Conservation (phyloP, 37 sponge, comb jelly and placozoan species). For the Haliclona indistincta region DNA sequence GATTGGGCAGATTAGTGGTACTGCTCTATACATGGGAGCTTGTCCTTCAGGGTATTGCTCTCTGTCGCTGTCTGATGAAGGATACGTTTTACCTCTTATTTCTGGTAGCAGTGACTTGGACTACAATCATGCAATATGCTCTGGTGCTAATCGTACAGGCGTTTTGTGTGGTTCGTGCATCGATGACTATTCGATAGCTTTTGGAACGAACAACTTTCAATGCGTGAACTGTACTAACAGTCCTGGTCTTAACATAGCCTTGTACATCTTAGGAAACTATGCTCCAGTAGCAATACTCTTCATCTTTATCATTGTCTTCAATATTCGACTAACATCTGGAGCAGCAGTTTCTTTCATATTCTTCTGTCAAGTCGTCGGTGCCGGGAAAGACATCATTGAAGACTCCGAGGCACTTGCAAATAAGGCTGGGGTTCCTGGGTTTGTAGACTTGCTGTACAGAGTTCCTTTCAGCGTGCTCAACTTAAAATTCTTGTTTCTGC, state of each 20-base stretch:
- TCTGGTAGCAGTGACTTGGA: not conserved
- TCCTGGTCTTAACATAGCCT: not conserved
- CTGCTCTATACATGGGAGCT: not conserved
- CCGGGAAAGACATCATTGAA: conserved; percentile 6
- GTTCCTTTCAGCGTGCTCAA: conserved; percentile 38
- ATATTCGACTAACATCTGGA: conserved; percentile 53
- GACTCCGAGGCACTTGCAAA: not conserved
- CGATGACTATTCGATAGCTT: conserved; percentile 17
- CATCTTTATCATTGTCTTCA: conserved; percentile 44
- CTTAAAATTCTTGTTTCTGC: conserved; percentile 45
- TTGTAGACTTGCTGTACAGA: not conserved
- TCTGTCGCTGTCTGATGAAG: too few species aligned
- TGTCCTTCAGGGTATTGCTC: conserved; percentile 34
- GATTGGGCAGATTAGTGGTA: conserved; percentile 16
- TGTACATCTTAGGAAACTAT: conserved; percentile 21
- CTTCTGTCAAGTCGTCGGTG: conserved; percentile 34
- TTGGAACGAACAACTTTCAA: conserved; percentile 14
- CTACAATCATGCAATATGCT: conserved; percentile 8
- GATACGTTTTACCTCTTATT: too few species aligned
- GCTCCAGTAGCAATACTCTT: conserved; percentile 34
- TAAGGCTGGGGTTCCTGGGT: not conserved
- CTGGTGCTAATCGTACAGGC: conserved; percentile 16
- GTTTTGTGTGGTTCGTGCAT: conserved; percentile 47
- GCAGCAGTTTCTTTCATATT: conserved; percentile 63
- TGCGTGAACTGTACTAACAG: conserved; percentile 11